Evolutionary conservation across 53 echinoderm and acorn worm species (phyloP).

Genomic region (Henricia sp.): DNA sequence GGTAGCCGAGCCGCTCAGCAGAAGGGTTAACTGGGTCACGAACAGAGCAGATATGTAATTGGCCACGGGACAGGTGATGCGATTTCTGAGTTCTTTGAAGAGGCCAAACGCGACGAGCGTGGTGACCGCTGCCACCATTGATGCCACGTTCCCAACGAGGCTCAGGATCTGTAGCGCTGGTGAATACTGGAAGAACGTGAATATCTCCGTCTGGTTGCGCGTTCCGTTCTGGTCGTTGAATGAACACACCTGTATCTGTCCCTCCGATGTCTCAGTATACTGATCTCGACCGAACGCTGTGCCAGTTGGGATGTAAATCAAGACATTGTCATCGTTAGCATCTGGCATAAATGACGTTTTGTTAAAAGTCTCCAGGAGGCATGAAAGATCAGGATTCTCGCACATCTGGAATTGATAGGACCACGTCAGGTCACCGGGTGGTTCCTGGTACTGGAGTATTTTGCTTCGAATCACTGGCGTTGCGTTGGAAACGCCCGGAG

Average conservation of each 20-base stretch:
- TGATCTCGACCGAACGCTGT: slow-evolving; percentile 5
- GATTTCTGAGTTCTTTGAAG: slow-evolving; percentile 45
- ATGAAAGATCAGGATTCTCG: slow-evolving; percentile 31
- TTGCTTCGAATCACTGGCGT: neutral
- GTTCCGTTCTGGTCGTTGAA: slow-evolving; percentile 50
- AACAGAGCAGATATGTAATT: slow-evolving; percentile 50
- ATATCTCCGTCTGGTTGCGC: slow-evolving; percentile 11
- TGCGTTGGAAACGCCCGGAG: neutral
- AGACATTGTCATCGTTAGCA: neutral
- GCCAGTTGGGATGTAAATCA: slow-evolving; percentile 44
- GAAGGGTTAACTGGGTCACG: slow-evolving; percentile 30
- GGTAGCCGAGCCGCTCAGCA: slow-evolving; percentile 38
- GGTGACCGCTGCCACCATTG: slow-evolving; percentile 32
- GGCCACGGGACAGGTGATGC: slow-evolving; percentile 21
- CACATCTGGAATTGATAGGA: neutral
- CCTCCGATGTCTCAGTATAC: slow-evolving; percentile 35
- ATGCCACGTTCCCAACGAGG: slow-evolving; percentile 14
- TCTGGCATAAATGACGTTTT: slow-evolving; percentile 23
- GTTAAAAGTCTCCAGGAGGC: slow-evolving; percentile 47
- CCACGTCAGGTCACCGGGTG: neutral
- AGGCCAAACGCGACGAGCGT: slow-evolving; percentile 47
- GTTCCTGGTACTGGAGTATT: neutral
- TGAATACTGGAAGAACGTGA: slow-evolving; percentile 47
- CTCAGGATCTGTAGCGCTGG: slow-evolving; percentile 33
- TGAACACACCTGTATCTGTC: slow-evolving; percentile 54